These are phyloP conservation scores for Archaeoteleia sp. DNA, from an alignment of 2,888 invertebrate species.

Conservation along the genomic window DNA sequence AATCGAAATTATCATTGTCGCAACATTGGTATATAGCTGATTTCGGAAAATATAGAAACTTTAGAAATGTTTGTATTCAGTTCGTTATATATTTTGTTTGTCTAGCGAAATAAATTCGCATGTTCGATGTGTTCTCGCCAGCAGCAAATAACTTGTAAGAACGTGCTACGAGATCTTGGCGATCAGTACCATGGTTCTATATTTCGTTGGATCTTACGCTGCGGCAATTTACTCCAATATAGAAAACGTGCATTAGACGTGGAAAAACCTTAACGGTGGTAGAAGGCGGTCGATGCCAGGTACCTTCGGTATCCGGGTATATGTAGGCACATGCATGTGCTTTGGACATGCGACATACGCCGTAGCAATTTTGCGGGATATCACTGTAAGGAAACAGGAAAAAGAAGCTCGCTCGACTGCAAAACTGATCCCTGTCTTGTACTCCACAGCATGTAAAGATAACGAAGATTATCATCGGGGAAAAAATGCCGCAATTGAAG, in stretches of 20 bases:
- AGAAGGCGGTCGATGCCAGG: slow-evolving; percentile 32
- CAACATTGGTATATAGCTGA: too few species aligned
- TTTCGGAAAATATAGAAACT: too few species aligned
- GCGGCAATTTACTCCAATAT: slow-evolving; percentile 60
- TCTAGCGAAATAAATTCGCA: background rate
- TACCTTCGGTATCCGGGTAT: slow-evolving; percentile 13
- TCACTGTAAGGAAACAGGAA: slow-evolving; percentile 56
- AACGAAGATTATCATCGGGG: slow-evolving; percentile 43
- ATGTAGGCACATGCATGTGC: slow-evolving; percentile 30
- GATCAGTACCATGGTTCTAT: slow-evolving; percentile 27
- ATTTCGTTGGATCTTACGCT: slow-evolving; percentile 33
- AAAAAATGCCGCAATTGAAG: slow-evolving; percentile 26
- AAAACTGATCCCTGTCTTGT: slow-evolving; percentile 57
- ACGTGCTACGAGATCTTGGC: slow-evolving; percentile 10
- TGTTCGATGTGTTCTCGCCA: slow-evolving; percentile 6
- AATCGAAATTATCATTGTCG: too few species aligned
- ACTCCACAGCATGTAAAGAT: slow-evolving; percentile 39
- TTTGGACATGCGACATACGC: slow-evolving; percentile 50
- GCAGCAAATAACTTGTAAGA: slow-evolving; percentile 11
- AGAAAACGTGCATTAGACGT: slow-evolving; percentile 62
- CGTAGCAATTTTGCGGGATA: slow-evolving; percentile 57
- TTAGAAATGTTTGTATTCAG: too few species aligned
- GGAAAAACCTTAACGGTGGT: slow-evolving; percentile 29
- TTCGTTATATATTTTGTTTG: slow-evolving; percentile 1
- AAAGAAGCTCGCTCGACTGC: slow-evolving; percentile 52